Base-by-base conservation (phyloP, 2,888 invertebrate species). In the Microplitis manilae region DNA sequence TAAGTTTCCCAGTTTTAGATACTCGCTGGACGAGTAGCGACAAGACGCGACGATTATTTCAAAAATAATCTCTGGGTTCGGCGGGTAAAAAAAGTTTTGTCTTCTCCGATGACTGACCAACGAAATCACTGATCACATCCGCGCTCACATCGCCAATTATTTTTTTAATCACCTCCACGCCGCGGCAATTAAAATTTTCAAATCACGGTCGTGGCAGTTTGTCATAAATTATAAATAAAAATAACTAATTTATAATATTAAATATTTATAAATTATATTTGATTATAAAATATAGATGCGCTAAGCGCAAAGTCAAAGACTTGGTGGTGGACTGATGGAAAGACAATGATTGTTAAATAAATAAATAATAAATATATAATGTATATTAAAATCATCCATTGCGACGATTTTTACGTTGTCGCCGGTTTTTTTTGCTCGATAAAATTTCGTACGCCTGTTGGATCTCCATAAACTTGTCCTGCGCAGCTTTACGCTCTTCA, bases 361-460 rank as follows among this genome's bases (percentile, higher is more conserved):
- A 30, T 30, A 30, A 30, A 30, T 30, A 30, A 30, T 30, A 41
- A 62, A 17, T 62, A 4, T 9, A 9, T 73, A 30, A 30, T 30
- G 30, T 30, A 30, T 64, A 15, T 30, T n/a, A 60, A 71, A 74
- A 15, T 84, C 82, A 76, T 62, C 81, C 88, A 15, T 91, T 94
- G 84, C 94, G 94, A 84, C 94, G 94, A 87, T 96, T 97, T 80
- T 93, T 93, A 73, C 94, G 91, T 81, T 93, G 93, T 71, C 97
- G 91, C 81, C 94, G 94, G 73, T 93, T 93, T 86, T 96, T 96
- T 82, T 95, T 95, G 83, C 94, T 96, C 7, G 96, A 96, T 0
- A 98, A 91, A 65, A 96, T 94, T 87, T 96, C 97, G 88, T 97
- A 98, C 0, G 98, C 97, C 87, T 96, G 95, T 85, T 97, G 97